Evolutionary conservation across 2,888 invertebrate species (phyloP).

Genomic region (Campoplex capitator): DNA sequence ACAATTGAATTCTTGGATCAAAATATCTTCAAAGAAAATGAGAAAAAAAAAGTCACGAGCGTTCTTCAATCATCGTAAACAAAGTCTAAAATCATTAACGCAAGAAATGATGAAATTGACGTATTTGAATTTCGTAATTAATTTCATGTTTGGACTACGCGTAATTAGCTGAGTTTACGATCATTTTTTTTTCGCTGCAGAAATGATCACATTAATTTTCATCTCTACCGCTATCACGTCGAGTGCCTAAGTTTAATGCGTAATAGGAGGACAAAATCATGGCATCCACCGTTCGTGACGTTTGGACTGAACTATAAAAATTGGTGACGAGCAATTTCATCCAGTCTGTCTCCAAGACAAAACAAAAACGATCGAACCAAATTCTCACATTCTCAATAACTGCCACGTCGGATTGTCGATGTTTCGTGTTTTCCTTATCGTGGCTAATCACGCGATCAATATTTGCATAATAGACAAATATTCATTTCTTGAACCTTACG

Average conservation of each 20-base stretch:
- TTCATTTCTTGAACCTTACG: background rate
- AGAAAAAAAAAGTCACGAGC: background rate
- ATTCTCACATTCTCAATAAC: conserved; percentile 13
- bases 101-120: background rate
- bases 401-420: background rate
- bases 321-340: no score
- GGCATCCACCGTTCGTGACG: background rate
- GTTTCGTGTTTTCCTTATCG: conserved; percentile 18
- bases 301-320: background rate
- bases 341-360: background rate
- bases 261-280: background rate
- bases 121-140: background rate
- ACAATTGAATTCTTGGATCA: background rate
- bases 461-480: conserved; percentile 15
- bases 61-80: background rate
- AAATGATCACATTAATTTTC: background rate
- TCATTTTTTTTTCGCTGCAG: background rate
- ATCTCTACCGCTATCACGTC: background rate
- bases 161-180: no score
- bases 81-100: background rate
- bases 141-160: background rate
- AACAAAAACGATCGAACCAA: background rate
- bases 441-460: conserved; percentile 22
- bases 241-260: background rate
- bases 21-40: no score